phyloP scores from a whole-genome alignment of 2,113 vertebrate species.

The Sinocyclocheilus anophthalmus region DNA sequence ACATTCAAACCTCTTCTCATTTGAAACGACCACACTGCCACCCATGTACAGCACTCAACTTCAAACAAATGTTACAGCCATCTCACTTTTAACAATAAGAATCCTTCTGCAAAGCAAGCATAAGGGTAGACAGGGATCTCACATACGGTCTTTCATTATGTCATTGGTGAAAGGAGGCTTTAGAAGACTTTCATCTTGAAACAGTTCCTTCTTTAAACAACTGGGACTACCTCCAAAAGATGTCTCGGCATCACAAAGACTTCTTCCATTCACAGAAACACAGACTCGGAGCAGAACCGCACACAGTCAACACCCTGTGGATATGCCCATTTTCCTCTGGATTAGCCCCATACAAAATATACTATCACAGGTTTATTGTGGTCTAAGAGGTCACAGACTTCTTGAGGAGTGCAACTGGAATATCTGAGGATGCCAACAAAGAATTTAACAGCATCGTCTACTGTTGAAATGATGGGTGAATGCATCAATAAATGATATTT shows the following conservation, averaged over 20 bases:
- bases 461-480: constrained; percentile 54
- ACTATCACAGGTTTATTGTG: constrained; percentile 17
- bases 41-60: not conserved
- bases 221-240: constrained; percentile 31
- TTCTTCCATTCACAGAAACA: constrained; percentile 6
- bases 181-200: constrained; percentile 39
- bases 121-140: constrained; percentile 26
- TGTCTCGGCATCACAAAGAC: constrained; percentile 1
- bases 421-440: not conserved
- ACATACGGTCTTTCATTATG: constrained; percentile 34
- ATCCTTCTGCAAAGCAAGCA: not conserved
- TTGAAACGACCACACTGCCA: not conserved
- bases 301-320: constrained; percentile 34
- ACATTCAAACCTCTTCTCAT: not conserved
- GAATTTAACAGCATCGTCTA: constrained; percentile 50
- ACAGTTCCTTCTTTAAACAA: constrained; percentile 26
- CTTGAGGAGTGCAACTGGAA: constrained; percentile 3
- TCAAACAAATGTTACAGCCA: not conserved
- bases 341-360: constrained; percentile 42
- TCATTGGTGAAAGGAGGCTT: constrained; percentile 27
- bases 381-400: constrained; percentile 36
- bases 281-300: constrained; percentile 38
- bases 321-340: constrained; percentile 39
- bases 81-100: constrained; percentile 18
- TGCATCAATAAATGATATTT: too few species aligned